These are phyloP conservation scores for Charina bottae DNA, from an alignment of 2,113 vertebrate genomes.

Conservation along the genomic window DNA sequence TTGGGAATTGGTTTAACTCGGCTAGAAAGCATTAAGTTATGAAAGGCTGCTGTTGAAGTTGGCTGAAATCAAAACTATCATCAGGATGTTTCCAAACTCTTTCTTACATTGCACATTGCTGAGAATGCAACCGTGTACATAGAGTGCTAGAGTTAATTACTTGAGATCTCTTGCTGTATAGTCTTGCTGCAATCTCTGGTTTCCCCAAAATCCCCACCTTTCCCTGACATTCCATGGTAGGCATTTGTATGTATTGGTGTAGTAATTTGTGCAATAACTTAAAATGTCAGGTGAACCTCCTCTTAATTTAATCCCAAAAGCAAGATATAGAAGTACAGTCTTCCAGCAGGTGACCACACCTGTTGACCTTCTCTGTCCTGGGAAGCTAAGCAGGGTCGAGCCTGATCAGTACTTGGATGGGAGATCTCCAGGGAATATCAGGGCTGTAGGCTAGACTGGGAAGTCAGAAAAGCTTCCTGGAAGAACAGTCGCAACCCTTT, in stretches of 20 bases:
- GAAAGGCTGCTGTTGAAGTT: neutral
- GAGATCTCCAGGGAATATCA: neutral
- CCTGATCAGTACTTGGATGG: neutral
- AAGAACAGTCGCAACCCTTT: neutral
- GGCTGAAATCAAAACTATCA: neutral
- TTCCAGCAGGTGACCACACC: constrained; percentile 15
- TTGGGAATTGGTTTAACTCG: neutral
- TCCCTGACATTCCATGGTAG: constrained; percentile 58
- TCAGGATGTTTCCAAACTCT: constrained; percentile 20
- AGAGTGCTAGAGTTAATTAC: neutral
- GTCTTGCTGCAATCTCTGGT: neutral
- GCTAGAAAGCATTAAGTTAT: neutral
- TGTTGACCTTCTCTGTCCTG: neutral
- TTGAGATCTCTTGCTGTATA: neutral
- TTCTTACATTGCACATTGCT: neutral
- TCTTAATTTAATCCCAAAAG: constrained; percentile 50
- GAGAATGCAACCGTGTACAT: neutral
- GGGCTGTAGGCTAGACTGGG: neutral
- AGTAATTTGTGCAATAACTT: constrained; percentile 67
- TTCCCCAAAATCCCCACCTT: neutral
- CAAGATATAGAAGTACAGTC: constrained; percentile 57
- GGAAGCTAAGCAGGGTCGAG: neutral
- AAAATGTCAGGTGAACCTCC: constrained; percentile 53
- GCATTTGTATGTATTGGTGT: constrained; percentile 63
- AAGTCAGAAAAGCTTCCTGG: neutral